phyloP scores from a whole-genome alignment of 1,140 invertebrate genomes.

The Centruroides vittatus region DNA sequence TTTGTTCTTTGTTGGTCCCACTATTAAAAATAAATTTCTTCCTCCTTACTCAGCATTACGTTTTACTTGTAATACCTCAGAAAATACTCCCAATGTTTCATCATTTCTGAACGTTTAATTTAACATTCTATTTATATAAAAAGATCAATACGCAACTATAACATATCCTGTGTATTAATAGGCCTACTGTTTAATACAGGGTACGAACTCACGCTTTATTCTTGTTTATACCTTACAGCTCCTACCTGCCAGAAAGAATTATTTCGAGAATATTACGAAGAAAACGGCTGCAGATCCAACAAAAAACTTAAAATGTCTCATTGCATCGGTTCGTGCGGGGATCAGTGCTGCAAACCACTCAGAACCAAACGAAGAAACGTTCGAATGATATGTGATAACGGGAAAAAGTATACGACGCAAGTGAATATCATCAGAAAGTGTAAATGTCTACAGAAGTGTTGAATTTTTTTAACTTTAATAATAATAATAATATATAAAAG shows the following conservation, averaged over 20 bases:
- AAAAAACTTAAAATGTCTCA: conserved; percentile 75
- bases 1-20: not conserved
- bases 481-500: too few relatives aligned
- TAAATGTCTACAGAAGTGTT: conserved; percentile 27
- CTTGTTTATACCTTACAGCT: conserved; percentile 30
- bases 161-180: not conserved
- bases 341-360: conserved; percentile 67
- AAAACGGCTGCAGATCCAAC: conserved; percentile 71
- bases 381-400: conserved; percentile 78
- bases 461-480: conserved; percentile 4
- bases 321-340: conserved; percentile 54
- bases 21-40: not conserved
- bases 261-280: conserved; percentile 71
- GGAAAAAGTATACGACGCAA: conserved; percentile 82
- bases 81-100: too few relatives aligned
- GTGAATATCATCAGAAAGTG: conserved; percentile 90
- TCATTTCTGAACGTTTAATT: too few relatives aligned
- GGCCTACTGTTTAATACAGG: not conserved
- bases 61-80: too few relatives aligned
- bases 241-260: conserved; percentile 75
- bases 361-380: conserved; percentile 85
- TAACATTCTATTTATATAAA: not conserved
- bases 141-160: not conserved
- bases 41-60: not conserved
- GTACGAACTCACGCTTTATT: not conserved